phyloP scores from a whole-genome alignment of 2,888 invertebrate genomes.

The Amphipyra tragopoginis region DNA sequence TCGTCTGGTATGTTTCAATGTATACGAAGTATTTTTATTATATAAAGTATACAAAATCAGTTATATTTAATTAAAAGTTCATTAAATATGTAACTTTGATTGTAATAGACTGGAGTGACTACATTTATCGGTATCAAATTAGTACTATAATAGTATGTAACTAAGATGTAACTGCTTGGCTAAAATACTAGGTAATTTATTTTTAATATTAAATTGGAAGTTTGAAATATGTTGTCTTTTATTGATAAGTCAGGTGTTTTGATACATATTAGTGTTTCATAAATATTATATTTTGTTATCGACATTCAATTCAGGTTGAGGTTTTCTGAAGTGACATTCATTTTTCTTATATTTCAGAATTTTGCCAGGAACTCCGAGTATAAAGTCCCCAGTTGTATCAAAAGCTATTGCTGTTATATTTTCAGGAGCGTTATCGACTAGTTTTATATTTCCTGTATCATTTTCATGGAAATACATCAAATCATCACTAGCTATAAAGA shows the following conservation, averaged over 20 bases:
- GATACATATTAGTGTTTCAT: constrained; percentile 1
- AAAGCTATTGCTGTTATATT: constrained; percentile 80
- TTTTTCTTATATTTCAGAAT: constrained; percentile 76
- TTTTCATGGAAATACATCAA: constrained; percentile 78
- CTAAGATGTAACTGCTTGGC: constrained; percentile 31
- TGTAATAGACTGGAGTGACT: constrained; percentile 18
- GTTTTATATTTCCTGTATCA: constrained; percentile 70
- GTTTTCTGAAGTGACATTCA: constrained; percentile 64
- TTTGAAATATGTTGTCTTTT: constrained; percentile 21
- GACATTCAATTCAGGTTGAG: constrained; percentile 39
- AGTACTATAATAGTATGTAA: neutral
- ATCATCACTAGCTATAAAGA: constrained; percentile 77
- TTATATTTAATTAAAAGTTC: no score
- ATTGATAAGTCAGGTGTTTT: constrained; percentile 4
- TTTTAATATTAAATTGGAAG: constrained; percentile 63
- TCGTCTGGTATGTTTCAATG: constrained; percentile 3
- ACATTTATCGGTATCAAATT: constrained; percentile 13
- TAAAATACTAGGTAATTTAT: constrained; percentile 60
- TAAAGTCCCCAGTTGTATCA: constrained; percentile 73
- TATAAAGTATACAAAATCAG: neutral
- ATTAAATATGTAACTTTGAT: neutral
- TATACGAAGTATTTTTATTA: constrained; percentile 8
- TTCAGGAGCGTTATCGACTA: constrained; percentile 71
- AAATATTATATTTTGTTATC: constrained; percentile 5
- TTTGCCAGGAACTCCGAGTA: constrained; percentile 75